phyloP scores from a whole-genome alignment of 2,797 vertebrate genomes.

The Eremophila alpestris region DNA sequence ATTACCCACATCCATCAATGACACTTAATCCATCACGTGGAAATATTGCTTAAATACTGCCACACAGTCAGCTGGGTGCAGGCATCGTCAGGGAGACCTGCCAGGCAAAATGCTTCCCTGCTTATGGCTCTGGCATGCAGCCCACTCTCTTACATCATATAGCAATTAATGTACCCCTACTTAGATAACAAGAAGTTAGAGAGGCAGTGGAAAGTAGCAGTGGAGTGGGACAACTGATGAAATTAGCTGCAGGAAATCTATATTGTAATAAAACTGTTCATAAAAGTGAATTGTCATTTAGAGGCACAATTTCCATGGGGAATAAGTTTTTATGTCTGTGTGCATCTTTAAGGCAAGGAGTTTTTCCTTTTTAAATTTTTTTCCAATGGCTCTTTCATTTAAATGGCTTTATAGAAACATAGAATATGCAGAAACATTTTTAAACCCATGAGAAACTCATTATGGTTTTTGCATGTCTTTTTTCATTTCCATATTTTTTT shows the following conservation, averaged over 20 bases:
- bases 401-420: slow-evolving; percentile 21
- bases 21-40: slow-evolving; percentile 68
- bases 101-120: slow-evolving; percentile 4
- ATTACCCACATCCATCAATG: slow-evolving; percentile 69
- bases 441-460: slow-evolving; percentile 18
- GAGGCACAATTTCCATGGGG: slow-evolving; percentile 59
- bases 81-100: background rate
- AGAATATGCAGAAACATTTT: background rate
- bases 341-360: slow-evolving; percentile 35
- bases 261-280: slow-evolving; percentile 72
- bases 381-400: slow-evolving; percentile 12
- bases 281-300: slow-evolving; percentile 71
- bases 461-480: background rate
- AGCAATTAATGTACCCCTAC: slow-evolving; percentile 53
- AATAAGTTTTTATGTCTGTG: slow-evolving; percentile 60
- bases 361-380: background rate
- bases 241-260: slow-evolving; percentile 66
- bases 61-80: slow-evolving; percentile 26
- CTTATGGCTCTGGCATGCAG: slow-evolving; percentile 25
- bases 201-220: slow-evolving; percentile 18
- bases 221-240: slow-evolving; percentile 22
- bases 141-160: slow-evolving; percentile 55
- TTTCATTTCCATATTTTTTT: background rate
- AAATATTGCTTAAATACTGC: slow-evolving; percentile 68
- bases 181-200: slow-evolving; percentile 50